These are phyloP conservation scores for Syndactyla subalaris DNA, from an alignment of 2,797 vertebrate genomes.

Conservation along the genomic window DNA sequence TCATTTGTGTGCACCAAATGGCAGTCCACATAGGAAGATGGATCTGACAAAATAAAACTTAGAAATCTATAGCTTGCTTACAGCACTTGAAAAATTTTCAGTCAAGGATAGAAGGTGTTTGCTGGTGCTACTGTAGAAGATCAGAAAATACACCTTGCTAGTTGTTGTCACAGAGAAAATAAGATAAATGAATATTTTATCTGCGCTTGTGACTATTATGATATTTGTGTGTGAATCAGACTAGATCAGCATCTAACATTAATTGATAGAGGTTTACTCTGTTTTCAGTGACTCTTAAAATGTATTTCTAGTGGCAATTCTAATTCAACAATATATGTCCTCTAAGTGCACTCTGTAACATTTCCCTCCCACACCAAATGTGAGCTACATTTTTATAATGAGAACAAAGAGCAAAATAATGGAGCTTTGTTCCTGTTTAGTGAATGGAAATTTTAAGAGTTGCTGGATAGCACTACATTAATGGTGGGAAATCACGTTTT, in stretches of 20 bases:
- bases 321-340: conserved; percentile 35
- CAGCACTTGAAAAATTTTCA: neutral
- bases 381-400: conserved; percentile 41
- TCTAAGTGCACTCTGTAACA: conserved; percentile 33
- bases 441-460: conserved; percentile 31
- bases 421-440: conserved; percentile 32
- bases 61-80: neutral
- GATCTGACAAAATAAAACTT: neutral
- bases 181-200: neutral
- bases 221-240: neutral
- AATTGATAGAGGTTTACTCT: neutral
- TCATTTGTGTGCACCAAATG: neutral
- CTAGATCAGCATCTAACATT: neutral
- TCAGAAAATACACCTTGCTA: neutral
- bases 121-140: neutral
- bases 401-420: conserved; percentile 50
- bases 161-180: neutral
- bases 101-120: neutral
- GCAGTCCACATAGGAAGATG: neutral
- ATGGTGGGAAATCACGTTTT: conserved; percentile 64
- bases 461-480: conserved; percentile 12
- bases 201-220: neutral
- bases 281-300: conserved; percentile 28
- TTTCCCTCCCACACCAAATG: conserved; percentile 25
- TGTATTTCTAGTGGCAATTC: neutral